Percentiles rank a stretch among this genome's conserved stretches.
phyloP scores from a whole-genome alignment of 2,888 invertebrate genomes.

The Diarsia rubi region DNA sequence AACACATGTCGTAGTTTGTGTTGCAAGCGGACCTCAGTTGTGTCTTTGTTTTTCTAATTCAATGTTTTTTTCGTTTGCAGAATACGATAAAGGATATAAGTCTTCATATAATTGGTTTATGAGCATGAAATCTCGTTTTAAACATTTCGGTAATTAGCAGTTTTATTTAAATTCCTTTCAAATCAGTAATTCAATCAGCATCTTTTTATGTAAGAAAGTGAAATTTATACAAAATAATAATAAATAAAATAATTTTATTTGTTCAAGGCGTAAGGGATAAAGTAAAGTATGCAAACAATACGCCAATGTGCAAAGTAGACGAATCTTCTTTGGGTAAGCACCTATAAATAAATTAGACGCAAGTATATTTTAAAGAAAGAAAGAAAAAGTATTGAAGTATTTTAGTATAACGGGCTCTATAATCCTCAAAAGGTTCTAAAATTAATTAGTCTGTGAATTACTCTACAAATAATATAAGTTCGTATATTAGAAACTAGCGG shows the following conservation, averaged over 20 bases:
- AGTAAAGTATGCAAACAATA: conserved; percentile 16
- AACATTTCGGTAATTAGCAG: conserved; percentile 32
- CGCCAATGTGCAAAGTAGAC: conserved; percentile 25
- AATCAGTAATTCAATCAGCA: background rate
- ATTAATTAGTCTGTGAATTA: too few relatives aligned
- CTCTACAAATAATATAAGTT: too few relatives aligned
- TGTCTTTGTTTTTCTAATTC: background rate
- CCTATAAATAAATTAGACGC: background rate
- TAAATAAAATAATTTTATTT: background rate
- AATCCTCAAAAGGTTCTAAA: background rate
- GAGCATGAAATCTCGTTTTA: conserved; percentile 30
- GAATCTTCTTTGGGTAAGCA: conserved; percentile 40
- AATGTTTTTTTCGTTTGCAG: conserved; percentile 22
- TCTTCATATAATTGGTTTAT: conserved; percentile 53
- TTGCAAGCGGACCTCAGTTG: background rate
- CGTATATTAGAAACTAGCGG: too few relatives aligned
- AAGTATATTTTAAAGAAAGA: background rate
- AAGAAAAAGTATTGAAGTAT: too few relatives aligned
- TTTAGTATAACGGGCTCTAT: background rate
- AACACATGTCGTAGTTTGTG: background rate
- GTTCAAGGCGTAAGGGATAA: conserved; percentile 24
- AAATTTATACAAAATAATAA: background rate
- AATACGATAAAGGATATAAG: conserved; percentile 4
- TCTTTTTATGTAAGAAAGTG: background rate
- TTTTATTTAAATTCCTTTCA: background rate